Percentiles rank a stretch among this genome's conserved stretches.
Conservation (phyloP, 2,797 vertebrate genomes). For the Ataeniobius toweri region DNA sequence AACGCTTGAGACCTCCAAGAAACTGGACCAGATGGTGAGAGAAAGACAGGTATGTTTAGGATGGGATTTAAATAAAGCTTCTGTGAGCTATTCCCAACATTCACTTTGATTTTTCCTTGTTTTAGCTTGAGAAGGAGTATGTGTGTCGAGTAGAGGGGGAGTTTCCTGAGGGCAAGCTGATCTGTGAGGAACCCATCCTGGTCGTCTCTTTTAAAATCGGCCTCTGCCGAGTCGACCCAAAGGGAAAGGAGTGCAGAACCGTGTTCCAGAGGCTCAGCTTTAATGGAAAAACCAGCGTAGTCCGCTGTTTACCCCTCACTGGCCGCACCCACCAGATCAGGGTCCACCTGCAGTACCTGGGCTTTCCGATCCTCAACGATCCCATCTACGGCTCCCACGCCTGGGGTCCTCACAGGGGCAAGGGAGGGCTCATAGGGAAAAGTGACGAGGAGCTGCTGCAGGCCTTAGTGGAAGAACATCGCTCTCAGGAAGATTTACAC, state of each 20-base stretch:
- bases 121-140: slow-evolving; percentile 95
- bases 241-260: slow-evolving; percentile 89
- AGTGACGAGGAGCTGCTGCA: slow-evolving; percentile 88
- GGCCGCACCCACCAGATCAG: slow-evolving; percentile 98
- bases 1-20: slow-evolving; percentile 87
- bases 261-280: slow-evolving; percentile 91
- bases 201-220: slow-evolving; percentile 91
- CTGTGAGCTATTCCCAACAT: rapidly evolving
- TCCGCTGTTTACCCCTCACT: slow-evolving; percentile 89
- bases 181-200: slow-evolving; percentile 93
- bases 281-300: slow-evolving; percentile 89
- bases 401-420: slow-evolving; percentile 90
- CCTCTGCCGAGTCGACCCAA: slow-evolving; percentile 91
- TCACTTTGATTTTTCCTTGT: neutral
- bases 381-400: slow-evolving; percentile 93
- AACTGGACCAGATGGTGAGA: slow-evolving; percentile 91
- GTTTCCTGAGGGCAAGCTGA: slow-evolving; percentile 86
- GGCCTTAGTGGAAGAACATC: slow-evolving; percentile 88
- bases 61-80: neutral
- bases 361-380: slow-evolving; percentile 93
- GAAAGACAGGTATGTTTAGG: slow-evolving; percentile 80
- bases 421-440: slow-evolving; percentile 84
- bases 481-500: slow-evolving; percentile 85
- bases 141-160: slow-evolving; percentile 92
- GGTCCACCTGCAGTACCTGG: slow-evolving; percentile 95